Conservation (phyloP, 2,888 invertebrate species). For the Abscondita cerata region DNA sequence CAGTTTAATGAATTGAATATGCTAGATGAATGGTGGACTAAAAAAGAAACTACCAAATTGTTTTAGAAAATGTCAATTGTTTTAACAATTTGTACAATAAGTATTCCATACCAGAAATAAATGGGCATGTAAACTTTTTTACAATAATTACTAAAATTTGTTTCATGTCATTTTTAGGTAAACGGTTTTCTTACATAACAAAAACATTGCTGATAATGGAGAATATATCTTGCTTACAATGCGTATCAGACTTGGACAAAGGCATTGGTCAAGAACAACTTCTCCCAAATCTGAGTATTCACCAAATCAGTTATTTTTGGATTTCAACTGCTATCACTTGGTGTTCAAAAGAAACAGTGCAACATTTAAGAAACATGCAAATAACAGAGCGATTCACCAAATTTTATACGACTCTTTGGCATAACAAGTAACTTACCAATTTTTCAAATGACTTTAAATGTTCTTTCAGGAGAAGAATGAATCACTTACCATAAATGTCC, state of each 20-base stretch:
- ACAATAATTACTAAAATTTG: not conserved
- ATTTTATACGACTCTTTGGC: too few relatives aligned
- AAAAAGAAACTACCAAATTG: slow-evolving; percentile 8
- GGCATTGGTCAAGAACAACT: slow-evolving; percentile 71
- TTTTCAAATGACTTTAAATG: too few relatives aligned
- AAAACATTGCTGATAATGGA: slow-evolving; percentile 91
- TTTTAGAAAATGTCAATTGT: slow-evolving; percentile 71
- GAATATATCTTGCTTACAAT: slow-evolving; percentile 66
- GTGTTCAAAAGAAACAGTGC: slow-evolving; percentile 81
- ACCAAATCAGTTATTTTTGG: slow-evolving; percentile 65
- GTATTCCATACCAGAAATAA: slow-evolving; percentile 75
- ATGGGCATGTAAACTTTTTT: slow-evolving; percentile 58
- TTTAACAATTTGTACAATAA: slow-evolving; percentile 90
- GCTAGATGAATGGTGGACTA: slow-evolving; percentile 23
- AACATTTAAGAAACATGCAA: too few relatives aligned
- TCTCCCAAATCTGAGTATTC: slow-evolving; percentile 74
- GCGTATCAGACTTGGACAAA: slow-evolving; percentile 72
- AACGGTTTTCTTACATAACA: slow-evolving; percentile 88
- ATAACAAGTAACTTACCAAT: too few relatives aligned
- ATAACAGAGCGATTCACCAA: too few relatives aligned
- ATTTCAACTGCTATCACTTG: slow-evolving; percentile 80
- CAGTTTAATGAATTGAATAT: slow-evolving; percentile 15
- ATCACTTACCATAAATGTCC: too few relatives aligned
- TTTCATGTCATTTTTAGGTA: slow-evolving; percentile 64
- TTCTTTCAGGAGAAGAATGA: too few relatives aligned